Base-by-base conservation (phyloP, 2,797 vertebrate genomes). In the Erethizon dorsatum region DNA sequence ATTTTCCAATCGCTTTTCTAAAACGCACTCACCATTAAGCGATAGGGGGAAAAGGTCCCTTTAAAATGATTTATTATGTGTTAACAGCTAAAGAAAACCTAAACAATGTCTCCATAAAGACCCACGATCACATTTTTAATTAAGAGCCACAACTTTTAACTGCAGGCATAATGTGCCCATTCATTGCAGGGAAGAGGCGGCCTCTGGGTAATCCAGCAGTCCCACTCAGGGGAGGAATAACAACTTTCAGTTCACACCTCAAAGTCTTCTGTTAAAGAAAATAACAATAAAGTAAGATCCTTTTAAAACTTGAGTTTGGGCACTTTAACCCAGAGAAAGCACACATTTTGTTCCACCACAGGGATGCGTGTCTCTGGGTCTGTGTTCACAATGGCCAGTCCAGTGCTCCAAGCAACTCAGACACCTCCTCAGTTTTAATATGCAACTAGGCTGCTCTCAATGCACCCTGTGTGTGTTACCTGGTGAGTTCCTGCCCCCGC, bases 81-180 rank as follows among this genome's bases (percentile, higher is more conserved):
- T 98, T 98, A 98, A 98, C 97, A 98, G 97, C 98, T 97, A 96
- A 94, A 98, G 97, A 98, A 98, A 98, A 97, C 91, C 94, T 97
- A 92, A 98, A 97, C 98, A 98, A 98, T 93, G 86, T 97, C 94
- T 96, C 97, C 92, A 93, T 97, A 97, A 98, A 98, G 80, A 84
- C 94, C 97, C 96, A 85, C 0, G 0, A 98, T 97, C 97, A 96
- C 94, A 59, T 97, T 98, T 98, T 98, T 98, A 98, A 98, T 98
- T 98, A 98, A 97, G 96, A 98, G 96, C 96, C 98, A 98, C 98
- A 98, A 93, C 79, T 95, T 94, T 69, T 97, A 97, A 59, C 50
- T 90, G 97, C 97, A 98, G 78, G 93, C 92, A 97, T 91, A 98
- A 98, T 98, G 96, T 89, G 28, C 87, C 97, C 95, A 97, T 98